Base-by-base conservation (phyloP, 2,113 vertebrate species). In the Danionella cerebrum region DNA sequence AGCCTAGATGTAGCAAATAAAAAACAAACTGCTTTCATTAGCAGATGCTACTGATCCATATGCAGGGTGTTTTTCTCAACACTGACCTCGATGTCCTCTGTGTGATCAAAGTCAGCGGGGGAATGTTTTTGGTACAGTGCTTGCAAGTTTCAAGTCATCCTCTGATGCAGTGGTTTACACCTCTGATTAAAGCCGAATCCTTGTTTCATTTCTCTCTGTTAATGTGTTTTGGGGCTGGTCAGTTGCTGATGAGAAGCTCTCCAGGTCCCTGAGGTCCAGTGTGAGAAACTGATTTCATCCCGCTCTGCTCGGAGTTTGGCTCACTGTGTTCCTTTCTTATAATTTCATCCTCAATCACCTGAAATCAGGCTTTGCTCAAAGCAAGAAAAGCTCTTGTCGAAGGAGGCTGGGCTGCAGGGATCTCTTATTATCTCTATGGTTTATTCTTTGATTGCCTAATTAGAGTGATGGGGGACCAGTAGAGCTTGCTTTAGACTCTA, bases 21-120 rank as follows among this genome's bases (percentile, higher is more conserved):
- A 67, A 60, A 71, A 27, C 65, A 62, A 72, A 51, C 16, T 25
- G 27, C 10, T 24, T 69, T 69, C 51, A 75, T 75, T 74, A 72
- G 19, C 14, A 25, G 11, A 29, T 50, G 48, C 36, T 50, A 59
- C 63, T 35, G 29, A 64, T 36, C 50, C 41, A 58, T 38, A 27
- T 38, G 55, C 22, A 9, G 31, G 4, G 16, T 69, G 39, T 54
- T 70, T 69, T 76, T 52, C 36, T 33, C 19, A 67, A 35, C 22
- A 16, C 25, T 66, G 65, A 36, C 25, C 2, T 25, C 11, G 1
- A 18, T 31, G 16, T 27, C 25, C 41, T 53, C 21, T n/a, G n/a
- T 6, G 35, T 22, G 29, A 51, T 67, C 42, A 52, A 72, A 70
- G 22, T n/a, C 39, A 12, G 8, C 16, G 24, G 12, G 35, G 45